Evolutionary conservation across 1,140 invertebrate species (phyloP).

Genomic region (Brachionus paranguensis): DNA sequence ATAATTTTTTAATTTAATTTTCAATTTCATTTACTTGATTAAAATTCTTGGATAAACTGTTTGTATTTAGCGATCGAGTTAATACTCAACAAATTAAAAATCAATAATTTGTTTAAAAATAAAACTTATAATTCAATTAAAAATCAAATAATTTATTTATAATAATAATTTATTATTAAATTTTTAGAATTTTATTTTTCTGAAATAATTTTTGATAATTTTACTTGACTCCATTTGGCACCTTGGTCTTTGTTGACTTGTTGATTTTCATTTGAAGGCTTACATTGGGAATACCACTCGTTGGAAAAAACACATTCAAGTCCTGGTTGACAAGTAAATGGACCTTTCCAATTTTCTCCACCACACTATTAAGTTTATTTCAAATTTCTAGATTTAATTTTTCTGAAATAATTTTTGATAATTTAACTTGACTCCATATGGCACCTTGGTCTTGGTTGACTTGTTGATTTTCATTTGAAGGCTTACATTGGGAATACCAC

Average conservation of each 20-base stretch:
- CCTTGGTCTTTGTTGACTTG: background rate
- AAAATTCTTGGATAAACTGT: too few relatives aligned
- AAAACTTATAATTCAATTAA: too few relatives aligned
- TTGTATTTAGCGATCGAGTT: too few relatives aligned
- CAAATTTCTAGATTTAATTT: too few relatives aligned
- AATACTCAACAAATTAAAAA: too few relatives aligned
- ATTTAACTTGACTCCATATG: background rate
- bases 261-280: background rate
- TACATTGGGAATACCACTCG: background rate
- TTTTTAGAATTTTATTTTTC: too few relatives aligned
- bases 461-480: background rate
- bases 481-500: background rate
- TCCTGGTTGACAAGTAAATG: background rate
- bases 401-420: background rate
- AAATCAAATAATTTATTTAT: too few relatives aligned
- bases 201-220: background rate
- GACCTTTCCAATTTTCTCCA: background rate
- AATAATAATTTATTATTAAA: too few relatives aligned
- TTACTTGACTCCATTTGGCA: background rate
- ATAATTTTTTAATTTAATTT: too few relatives aligned
- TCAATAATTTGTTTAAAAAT: too few relatives aligned
- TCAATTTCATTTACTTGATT: too few relatives aligned
- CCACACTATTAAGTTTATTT: too few relatives aligned
- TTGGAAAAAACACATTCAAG: background rate
- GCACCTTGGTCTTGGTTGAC: background rate